These are phyloP conservation scores for Limnephilus lunatus DNA, from an alignment of 2,888 invertebrate species.

Conservation along the genomic window DNA sequence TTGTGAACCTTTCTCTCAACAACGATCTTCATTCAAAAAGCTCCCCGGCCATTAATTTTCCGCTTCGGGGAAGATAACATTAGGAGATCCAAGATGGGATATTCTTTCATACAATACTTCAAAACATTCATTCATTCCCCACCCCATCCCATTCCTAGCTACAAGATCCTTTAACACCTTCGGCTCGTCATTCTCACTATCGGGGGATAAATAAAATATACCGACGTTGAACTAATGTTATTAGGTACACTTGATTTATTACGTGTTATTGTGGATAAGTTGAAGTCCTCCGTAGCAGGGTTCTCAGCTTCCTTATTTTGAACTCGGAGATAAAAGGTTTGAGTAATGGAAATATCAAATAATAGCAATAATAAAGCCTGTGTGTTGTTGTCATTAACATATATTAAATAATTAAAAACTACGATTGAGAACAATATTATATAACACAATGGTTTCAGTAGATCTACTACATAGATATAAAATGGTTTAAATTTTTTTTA, in stretches of 20 bases:
- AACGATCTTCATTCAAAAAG: slow-evolving; percentile 16
- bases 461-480: no score
- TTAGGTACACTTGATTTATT: background rate
- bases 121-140: slow-evolving; percentile 57
- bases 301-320: no score
- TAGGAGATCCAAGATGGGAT: slow-evolving; percentile 30
- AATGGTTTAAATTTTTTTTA: no score
- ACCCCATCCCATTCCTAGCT: slow-evolving; percentile 41
- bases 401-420: no score
- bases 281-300: no score
- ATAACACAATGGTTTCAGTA: no score
- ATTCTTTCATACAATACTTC: slow-evolving; percentile 43
- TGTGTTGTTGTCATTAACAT: no score
- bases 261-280: background rate
- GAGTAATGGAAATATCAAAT: no score
- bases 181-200: background rate
- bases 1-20: background rate
- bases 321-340: no score
- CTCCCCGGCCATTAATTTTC: slow-evolving; percentile 36
- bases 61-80: slow-evolving; percentile 39
- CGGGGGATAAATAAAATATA: background rate
- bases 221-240: background rate
- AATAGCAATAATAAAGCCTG: no score
- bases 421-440: no score
- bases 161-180: slow-evolving; percentile 38